Evolutionary conservation across 1,140 invertebrate species (phyloP), one percentile per base, ranked within the genome.

Genomic region (Alviniconcha marisindica): DNA sequence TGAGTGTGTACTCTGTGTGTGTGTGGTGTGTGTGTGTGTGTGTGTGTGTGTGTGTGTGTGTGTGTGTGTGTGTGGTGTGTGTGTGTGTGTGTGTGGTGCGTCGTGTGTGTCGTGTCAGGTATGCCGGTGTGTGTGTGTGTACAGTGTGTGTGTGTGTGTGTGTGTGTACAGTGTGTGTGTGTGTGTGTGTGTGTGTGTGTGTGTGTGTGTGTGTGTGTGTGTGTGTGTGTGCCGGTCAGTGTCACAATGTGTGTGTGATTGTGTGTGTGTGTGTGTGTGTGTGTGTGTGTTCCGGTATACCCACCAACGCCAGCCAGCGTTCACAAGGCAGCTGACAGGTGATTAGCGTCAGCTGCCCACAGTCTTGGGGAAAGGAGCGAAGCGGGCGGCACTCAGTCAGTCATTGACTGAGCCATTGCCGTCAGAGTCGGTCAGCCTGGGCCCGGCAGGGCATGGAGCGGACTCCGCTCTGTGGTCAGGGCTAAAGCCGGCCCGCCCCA

Each of bases 161-260:
- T 21, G 18, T 51, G 48, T 51, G 7, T 51, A 24, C 54, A 56
- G 18, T 33, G 28, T 28, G 63, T 33, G 63, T 33, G 63, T 66
- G 63, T 3, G 63, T 31, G n/a, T 28, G 63, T 33, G 63, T 66
- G 63, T 66, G 63, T 66, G 63, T 7, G 63, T 66, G 63, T 33
- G n/a, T 66, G 63, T 31, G 63, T 33, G 63, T 66, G 63, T 33
- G 63, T 33, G 31, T 7, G 63, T 66, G 63, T 33, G 63, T 33
- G 63, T 66, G 63, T 66, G 63, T 66, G 63, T 66, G 63, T 66
- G 63, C 28, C n/a, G 12, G 63, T 66, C n/a, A 2, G 63, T 66
- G 63, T 66, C 24, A 28, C 7, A 2, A 28, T 66, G 63, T 66
- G 31, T 66, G 63, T 66, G 31, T 33, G 63, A 5, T 7, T 33